Base-by-base conservation (phyloP, 2,888 invertebrate genomes). In the Acronicta aceris region DNA sequence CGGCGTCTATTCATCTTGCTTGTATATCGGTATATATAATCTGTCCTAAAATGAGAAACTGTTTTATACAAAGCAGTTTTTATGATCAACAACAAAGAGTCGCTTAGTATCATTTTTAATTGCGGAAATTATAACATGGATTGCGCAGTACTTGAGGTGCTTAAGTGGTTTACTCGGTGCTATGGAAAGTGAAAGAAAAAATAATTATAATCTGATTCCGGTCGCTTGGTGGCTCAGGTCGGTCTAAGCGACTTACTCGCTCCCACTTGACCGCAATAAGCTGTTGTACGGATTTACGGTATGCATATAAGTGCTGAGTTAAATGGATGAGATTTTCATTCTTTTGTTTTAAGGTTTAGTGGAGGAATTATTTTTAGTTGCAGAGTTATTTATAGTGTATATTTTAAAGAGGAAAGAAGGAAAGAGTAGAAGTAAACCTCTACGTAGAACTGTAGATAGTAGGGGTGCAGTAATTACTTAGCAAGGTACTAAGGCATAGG, bases 261-360 rank as follows among this genome's bases (percentile, higher is more conserved):
- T 57, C 76, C 80, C 86, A 88, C 88, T 92, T 91, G 89, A 90
- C 90, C 91, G 88, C 85, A 81, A 86, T 87, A 57, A 47, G 58
- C 52, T 49, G 62, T 64, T 71, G 66, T 73, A 78, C 52, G 78
- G 79, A 71, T 79, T 76, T 71, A 66, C 52, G 30, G 49, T n/a
- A 47, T 53, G 74, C 61, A 66, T 70, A 66, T 60, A 61, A 77
- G 62, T 65, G 57, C 58, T 51, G 46, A 15, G 50, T 61, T 27
- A 63, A 71, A 51, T 57, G 38, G 38, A 64, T 57, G 27, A 42
- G 40, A 33, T 8, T 36, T 50, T 40, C 27, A 43, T 41, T 38
- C 10, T 41, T 33, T 30, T 33, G 41, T 48, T 42, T 42, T 30
- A 17, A 42, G 16, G 16, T 30, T 30, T 16, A 42, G 5, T 7